Evolutionary conservation across 2,113 vertebrate genomes (phyloP).

Genomic region (Trichomycterus rosablanca): DNA sequence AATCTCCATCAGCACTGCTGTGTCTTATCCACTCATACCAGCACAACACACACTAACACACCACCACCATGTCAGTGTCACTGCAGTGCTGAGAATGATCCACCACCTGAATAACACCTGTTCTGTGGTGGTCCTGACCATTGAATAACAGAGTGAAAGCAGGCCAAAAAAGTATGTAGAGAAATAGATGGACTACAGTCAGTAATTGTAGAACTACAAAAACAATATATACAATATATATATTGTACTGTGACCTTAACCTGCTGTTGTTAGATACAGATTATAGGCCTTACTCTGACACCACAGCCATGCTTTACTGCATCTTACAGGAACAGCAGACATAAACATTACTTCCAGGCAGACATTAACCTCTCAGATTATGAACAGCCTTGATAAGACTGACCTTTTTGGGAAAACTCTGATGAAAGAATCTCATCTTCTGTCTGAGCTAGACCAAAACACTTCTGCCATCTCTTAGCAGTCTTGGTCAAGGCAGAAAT

Average conservation of each 20-base stretch:
- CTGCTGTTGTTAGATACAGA: conserved; percentile 37
- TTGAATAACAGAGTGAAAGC: too few relatives aligned
- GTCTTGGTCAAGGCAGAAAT: conserved; percentile 27
- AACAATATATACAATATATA: too few relatives aligned
- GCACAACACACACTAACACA: too few relatives aligned
- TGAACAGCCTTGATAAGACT: conserved; percentile 6
- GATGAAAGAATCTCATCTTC: conserved; percentile 9
- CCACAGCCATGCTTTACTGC: neutral
- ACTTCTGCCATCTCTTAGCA: neutral
- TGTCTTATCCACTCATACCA: too few relatives aligned
- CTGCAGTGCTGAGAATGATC: too few relatives aligned
- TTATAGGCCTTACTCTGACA: conserved; percentile 17
- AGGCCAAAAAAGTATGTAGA: too few relatives aligned
- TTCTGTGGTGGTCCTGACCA: too few relatives aligned
- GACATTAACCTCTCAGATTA: conserved; percentile 28
- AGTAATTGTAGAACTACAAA: too few relatives aligned
- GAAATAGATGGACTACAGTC: too few relatives aligned
- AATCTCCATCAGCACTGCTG: too few relatives aligned
- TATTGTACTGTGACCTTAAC: conserved; percentile 57
- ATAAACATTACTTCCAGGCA: conserved; percentile 19
- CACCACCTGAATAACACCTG: too few relatives aligned
- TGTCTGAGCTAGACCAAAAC: conserved; percentile 20
- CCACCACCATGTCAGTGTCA: too few relatives aligned
- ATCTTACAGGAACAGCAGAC: neutral
- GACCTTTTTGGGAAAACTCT: conserved; percentile 1